These are phyloP conservation scores for Margarornis squamiger DNA, from an alignment of 2,797 vertebrate genomes.

Conservation along the genomic window DNA sequence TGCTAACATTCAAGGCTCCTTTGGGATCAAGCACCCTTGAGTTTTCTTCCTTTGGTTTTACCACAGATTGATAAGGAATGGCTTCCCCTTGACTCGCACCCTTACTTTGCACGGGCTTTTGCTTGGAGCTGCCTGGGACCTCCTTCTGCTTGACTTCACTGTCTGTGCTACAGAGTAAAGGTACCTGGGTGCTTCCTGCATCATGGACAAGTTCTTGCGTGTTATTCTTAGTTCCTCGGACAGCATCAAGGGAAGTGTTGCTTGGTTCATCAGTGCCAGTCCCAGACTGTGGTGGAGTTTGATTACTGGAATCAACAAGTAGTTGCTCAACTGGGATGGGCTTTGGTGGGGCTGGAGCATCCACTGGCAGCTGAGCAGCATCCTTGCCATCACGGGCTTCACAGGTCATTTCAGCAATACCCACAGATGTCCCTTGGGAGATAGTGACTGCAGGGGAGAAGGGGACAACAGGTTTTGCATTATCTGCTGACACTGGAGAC, in stretches of 20 bases:
- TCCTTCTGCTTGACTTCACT: slow-evolving; percentile 6
- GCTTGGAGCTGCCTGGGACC: not conserved
- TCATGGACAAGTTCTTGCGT: not conserved
- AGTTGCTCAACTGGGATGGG: slow-evolving; percentile 78
- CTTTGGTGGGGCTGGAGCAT: slow-evolving; percentile 18
- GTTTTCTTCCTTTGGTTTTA: slow-evolving; percentile 46
- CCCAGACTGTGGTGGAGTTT: slow-evolving; percentile 34
- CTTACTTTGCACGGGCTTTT: slow-evolving; percentile 6
- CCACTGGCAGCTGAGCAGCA: slow-evolving; percentile 9
- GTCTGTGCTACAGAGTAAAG: not conserved
- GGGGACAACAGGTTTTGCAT: not conserved
- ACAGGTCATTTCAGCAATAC: slow-evolving; percentile 45
- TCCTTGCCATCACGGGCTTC: not conserved
- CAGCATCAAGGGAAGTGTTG: not conserved
- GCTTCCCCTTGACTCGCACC: not conserved
- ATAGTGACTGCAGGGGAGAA: not conserved
- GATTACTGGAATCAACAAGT: slow-evolving; percentile 66
- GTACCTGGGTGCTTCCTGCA: not conserved
- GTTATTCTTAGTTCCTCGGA: not conserved
- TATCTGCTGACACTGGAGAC: not conserved
- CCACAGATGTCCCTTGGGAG: slow-evolving; percentile 47
- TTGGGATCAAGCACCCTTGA: slow-evolving; percentile 21
- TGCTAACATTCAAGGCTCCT: not conserved
- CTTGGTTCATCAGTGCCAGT: not conserved
- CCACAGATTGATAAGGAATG: not conserved